A percentile compares a stretch with the other conserved stretches of the same genome.
Evolutionary conservation across 2,113 vertebrate genomes (phyloP).

Genomic region (Leucoraja erinaceus): DNA sequence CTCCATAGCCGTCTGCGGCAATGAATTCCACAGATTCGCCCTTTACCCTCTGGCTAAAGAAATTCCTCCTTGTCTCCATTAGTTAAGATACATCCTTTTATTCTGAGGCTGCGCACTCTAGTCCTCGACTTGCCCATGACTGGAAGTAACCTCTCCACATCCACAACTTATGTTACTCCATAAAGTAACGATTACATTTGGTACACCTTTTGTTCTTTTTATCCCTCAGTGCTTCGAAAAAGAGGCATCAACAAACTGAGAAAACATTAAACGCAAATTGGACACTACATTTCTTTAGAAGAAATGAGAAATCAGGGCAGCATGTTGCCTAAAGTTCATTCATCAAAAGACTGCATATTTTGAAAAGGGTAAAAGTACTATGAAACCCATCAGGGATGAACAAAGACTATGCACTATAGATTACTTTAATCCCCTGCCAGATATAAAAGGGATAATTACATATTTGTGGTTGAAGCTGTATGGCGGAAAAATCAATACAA

Average conservation of each 20-base stretch:
- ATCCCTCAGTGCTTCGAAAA: not conserved
- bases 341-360: slow-evolving; percentile 97
- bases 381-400: slow-evolving; percentile 91
- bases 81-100: no score
- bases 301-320: slow-evolving; percentile 82
- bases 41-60: no score
- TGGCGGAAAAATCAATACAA: slow-evolving; percentile 99
- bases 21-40: no score
- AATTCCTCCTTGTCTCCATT: no score
- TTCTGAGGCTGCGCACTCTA: no score
- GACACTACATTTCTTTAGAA: slow-evolving; percentile 57
- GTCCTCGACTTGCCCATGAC: no score
- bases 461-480: slow-evolving; percentile 99
- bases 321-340: slow-evolving; percentile 99
- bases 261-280: slow-evolving; percentile 31
- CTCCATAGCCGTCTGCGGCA: no score
- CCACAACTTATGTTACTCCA: no score
- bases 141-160: no score
- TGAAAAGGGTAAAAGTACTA: slow-evolving; percentile 99
- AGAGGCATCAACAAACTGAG: slow-evolving; percentile 14
- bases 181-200: no score
- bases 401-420: slow-evolving; percentile 99
- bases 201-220: not conserved
- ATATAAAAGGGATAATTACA: slow-evolving; percentile 99
- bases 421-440: slow-evolving; percentile 99